Conservation (phyloP, 2,797 vertebrate genomes). For the Danio choprae region DNA sequence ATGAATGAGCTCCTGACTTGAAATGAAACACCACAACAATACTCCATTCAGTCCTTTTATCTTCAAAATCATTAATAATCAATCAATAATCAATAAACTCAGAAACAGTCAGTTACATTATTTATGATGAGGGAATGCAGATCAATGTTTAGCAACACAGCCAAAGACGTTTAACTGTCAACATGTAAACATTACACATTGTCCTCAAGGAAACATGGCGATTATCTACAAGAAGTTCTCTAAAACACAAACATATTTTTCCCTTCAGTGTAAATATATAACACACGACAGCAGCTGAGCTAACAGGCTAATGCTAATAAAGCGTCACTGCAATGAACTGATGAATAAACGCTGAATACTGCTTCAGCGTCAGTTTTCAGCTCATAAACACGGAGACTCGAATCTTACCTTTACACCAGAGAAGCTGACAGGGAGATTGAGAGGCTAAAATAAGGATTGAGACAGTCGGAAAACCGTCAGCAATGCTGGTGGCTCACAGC, state of each 20-base stretch:
- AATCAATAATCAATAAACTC: not conserved
- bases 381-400: not conserved
- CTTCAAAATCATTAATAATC: not conserved
- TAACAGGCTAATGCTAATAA: slow-evolving; percentile 39
- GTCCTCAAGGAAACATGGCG: not conserved
- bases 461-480: slow-evolving; percentile 64
- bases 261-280: not conserved
- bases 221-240: not conserved
- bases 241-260: not conserved
- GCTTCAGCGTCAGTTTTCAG: not conserved
- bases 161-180: not conserved
- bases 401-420: slow-evolving; percentile 65
- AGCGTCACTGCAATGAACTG: slow-evolving; percentile 30
- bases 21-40: not conserved
- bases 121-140: not conserved
- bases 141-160: not conserved
- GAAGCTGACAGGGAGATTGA: slow-evolving; percentile 19
- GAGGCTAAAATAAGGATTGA: slow-evolving; percentile 31
- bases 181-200: not conserved
- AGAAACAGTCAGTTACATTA: not conserved
- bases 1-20: slow-evolving; percentile 1
- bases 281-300: slow-evolving; percentile 31
- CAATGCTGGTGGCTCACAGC: slow-evolving; percentile 62
- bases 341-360: not conserved
- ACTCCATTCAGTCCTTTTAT: not conserved